Base-by-base conservation (phyloP, 1,140 invertebrate species). In the Cylas formicarius region DNA sequence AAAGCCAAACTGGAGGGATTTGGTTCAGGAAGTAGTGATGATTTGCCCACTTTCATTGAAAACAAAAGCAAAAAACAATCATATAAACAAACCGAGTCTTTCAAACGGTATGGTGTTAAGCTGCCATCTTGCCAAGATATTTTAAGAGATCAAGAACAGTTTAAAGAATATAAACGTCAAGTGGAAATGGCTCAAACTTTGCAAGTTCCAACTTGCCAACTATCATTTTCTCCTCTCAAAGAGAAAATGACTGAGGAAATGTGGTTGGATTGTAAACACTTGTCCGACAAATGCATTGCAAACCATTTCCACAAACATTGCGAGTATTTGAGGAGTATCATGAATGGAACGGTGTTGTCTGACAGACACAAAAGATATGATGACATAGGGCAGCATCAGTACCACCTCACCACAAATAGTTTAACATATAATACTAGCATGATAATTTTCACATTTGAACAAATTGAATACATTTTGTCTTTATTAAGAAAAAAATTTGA, bases 401-500 rank as follows among this genome's bases (percentile, higher is more conserved):
- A 41, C 13, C 32, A 14, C 9, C 27, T 43, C 14, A 36, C 45
- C 3, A 17, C 7, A 2, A 48, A 36, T 22, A 43, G 53, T 33
- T 36, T 57, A 18, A 48, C 22, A 8, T 55, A 48, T 41, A 57
- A 48, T 42, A 53, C 50, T 21, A 56, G 53, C 36, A 45, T 35
- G 8, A 48, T 53, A 24, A 45, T 51, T 11, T 57, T 57, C 20
- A 53, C 32, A 13, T 44, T 42, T 11, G 47, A 55, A 11, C 56
- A 57, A 26, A 39, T 46, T 9, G 38, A 52, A 26, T 14, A 35
- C 8, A 24, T 58, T 26, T 9, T 56, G 6, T 14, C 21, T 19
- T 35, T 52, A 18, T 28, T 58, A 20, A 14, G 29, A 17, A 18
- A 44, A 20, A 20, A 51, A 27, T 56, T 58, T 37, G 50, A 55